A percentile compares a stretch with the other conserved stretches of the same genome.
phyloP scores from a whole-genome alignment of 2,888 invertebrate species.

The Chouioia cunea region DNA sequence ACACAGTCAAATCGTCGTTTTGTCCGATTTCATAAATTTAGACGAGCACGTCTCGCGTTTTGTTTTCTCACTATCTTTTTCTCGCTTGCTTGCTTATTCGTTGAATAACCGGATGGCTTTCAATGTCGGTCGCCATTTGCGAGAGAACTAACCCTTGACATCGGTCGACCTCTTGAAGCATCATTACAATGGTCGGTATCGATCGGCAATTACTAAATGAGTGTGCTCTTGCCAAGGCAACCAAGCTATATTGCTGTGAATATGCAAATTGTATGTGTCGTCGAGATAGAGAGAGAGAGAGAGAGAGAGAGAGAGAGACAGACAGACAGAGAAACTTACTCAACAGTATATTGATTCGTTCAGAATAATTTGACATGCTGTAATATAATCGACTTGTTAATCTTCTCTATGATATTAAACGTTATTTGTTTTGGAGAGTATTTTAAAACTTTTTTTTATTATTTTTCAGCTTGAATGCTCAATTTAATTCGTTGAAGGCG shows the following conservation, averaged over 20 bases:
- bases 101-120: conserved; percentile 16
- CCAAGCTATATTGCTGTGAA: no score
- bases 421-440: no score
- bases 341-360: no score
- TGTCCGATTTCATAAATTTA: conserved; percentile 45
- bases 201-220: conserved; percentile 59
- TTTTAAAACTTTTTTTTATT: no score
- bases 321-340: no score
- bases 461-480: no score
- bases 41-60: not conserved
- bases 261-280: not conserved
- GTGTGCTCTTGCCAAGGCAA: conserved; percentile 43
- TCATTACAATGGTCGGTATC: conserved; percentile 49
- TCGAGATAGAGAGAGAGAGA: no score
- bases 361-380: no score
- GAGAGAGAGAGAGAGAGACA: no score
- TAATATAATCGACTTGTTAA: no score
- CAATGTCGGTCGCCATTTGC: conserved; percentile 38
- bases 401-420: no score
- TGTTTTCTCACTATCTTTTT: conserved; percentile 4
- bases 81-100: conserved; percentile 10
- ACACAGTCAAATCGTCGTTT: conserved; percentile 47
- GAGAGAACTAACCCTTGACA: conserved; percentile 50
- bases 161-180: conserved; percentile 42
- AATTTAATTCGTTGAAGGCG: no score